Evolutionary conservation across 2,888 invertebrate species (phyloP), one percentile per base, ranked within the genome.

Genomic region (Malthinus seriepunctatus): DNA sequence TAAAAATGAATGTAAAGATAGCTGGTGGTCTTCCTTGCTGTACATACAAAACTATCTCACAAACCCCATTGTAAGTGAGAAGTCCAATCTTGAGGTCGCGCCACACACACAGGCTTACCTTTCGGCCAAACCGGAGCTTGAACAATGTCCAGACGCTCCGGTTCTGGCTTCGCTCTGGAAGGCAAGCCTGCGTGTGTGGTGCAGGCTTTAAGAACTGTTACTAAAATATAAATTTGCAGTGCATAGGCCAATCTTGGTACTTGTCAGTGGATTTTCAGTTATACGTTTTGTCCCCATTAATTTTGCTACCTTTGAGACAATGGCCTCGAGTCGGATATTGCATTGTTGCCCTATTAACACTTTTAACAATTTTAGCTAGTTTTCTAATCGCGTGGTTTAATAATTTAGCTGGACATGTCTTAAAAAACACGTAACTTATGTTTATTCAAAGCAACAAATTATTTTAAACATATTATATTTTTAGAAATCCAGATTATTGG

Each of bases 1-100:
- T 38, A 32, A 51, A 8, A 37, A 58, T 11, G 73, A 75, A 1
- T 39, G 39, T 15, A 39, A 15, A 39, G 9, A 9, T 15, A 39
- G n/a, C 15, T 39, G 39, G 39, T 39, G 39, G 39, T 9, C 9
- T 39, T 8, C 39, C 3, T 8, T 39, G 39, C 11, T 39, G n/a
- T 39, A 39, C 15, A 14, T 23, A 23, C 23, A 23, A 5, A 23
- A 23, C 23, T 23, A n/a, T n/a, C n/a, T 23, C 5, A 23, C 2
- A 2, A 3, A 5, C 3, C 23, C 23, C 23, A 23, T 23, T 23
- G 23, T 23, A 5, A 2, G 23, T 23, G 5, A 23, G 23, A 23
- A 3, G n/a, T n/a, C n/a, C n/a, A n/a, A n/a, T n/a, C n/a, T n/a
- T n/a, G n/a, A n/a, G n/a, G n/a, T n/a, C n/a, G n/a, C n/a, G n/a